Evolutionary conservation across 2,797 vertebrate genomes (phyloP).

Genomic region (Eutrigla gurnardus): DNA sequence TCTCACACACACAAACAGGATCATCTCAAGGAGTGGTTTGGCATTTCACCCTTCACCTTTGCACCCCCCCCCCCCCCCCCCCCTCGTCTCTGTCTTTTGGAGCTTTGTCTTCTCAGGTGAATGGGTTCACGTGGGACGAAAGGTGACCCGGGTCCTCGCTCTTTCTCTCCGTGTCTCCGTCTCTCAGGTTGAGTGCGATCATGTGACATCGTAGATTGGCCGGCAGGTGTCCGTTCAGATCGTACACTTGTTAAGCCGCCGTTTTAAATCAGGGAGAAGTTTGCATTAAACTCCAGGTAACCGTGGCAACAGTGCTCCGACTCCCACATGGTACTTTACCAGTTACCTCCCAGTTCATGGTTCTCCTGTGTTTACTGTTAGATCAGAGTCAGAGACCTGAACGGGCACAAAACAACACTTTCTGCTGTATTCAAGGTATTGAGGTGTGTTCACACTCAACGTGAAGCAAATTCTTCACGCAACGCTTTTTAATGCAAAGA

Average conservation of each 20-base stretch:
- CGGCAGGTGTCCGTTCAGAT: not conserved
- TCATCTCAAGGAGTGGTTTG: conserved; percentile 63
- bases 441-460: too few species aligned
- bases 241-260: not conserved
- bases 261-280: not conserved
- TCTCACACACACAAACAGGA: conserved; percentile 6
- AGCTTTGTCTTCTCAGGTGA: conserved; percentile 69
- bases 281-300: conserved; percentile 2
- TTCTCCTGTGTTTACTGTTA: not conserved
- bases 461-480: too few species aligned
- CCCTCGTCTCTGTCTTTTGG: not conserved
- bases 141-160: conserved; percentile 47
- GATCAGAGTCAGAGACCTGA: too few species aligned
- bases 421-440: too few species aligned
- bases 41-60: conserved; percentile 64
- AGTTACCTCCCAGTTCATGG: not conserved
- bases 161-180: conserved; percentile 1
- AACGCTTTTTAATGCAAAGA: too few species aligned
- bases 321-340: not conserved
- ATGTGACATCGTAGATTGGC: conserved; percentile 1
- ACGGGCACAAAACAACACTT: too few species aligned
- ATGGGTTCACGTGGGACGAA: conserved; percentile 61
- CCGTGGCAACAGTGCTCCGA: not conserved
- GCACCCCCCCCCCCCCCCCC: not conserved
- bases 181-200: not conserved